Percentiles rank a stretch among this genome's conserved stretches.
Conservation (phyloP, 2,888 invertebrate species). For the Callosobruchus maculatus region DNA sequence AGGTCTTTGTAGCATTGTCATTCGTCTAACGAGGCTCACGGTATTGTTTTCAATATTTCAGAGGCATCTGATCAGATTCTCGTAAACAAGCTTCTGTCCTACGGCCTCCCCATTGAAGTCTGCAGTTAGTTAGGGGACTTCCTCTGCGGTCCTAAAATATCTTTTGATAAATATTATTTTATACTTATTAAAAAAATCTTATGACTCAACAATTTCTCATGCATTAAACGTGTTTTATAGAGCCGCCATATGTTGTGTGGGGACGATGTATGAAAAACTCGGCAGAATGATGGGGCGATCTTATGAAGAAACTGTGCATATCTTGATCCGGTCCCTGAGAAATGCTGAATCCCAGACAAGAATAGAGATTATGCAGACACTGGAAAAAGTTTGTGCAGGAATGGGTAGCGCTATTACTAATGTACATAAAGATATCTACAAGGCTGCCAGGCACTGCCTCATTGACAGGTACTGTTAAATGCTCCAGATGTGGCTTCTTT, state of each 20-base stretch:
- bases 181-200: too few relatives aligned
- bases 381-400: slow-evolving; percentile 91
- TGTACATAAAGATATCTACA: slow-evolving; percentile 85
- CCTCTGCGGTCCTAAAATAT: too few relatives aligned
- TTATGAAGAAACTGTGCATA: slow-evolving; percentile 95
- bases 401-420: slow-evolving; percentile 91
- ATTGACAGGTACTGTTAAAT: slow-evolving; percentile 58
- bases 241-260: slow-evolving; percentile 92
- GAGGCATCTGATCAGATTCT: too few relatives aligned
- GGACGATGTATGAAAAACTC: slow-evolving; percentile 96
- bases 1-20: too few relatives aligned
- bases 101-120: too few relatives aligned
- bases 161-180: too few relatives aligned
- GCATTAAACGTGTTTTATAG: slow-evolving; percentile 52
- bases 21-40: too few relatives aligned
- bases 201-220: background rate
- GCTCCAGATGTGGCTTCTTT: background rate
- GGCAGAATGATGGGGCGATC: slow-evolving; percentile 99
- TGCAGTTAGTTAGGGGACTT: too few relatives aligned
- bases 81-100: too few relatives aligned
- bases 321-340: slow-evolving; percentile 83
- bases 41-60: too few relatives aligned
- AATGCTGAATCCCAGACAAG: slow-evolving; percentile 95
- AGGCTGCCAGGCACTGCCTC: slow-evolving; percentile 81
- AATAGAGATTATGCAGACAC: slow-evolving; percentile 93